A percentile compares a stretch with the other conserved stretches of the same genome.
These are phyloP conservation scores for Saturnia japonica DNA, from an alignment of 2,888 invertebrate species.

Conservation along the genomic window DNA sequence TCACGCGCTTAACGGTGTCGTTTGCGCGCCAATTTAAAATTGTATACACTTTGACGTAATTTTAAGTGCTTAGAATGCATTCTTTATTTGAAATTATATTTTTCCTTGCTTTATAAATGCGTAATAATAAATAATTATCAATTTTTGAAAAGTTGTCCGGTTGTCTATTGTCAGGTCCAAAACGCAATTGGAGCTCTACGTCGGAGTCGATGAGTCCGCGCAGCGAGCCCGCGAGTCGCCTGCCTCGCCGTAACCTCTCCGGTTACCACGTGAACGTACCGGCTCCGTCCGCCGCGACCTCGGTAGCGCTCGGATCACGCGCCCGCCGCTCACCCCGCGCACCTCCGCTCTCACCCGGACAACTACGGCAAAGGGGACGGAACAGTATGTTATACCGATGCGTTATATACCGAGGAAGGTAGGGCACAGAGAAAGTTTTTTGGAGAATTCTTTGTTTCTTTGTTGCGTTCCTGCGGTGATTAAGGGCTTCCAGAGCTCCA, in stretches of 20 bases:
- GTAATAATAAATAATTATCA: no score
- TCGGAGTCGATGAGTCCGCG: conserved; percentile 20
- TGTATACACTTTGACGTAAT: no score
- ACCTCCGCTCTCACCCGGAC: conserved; percentile 61
- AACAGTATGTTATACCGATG: neutral
- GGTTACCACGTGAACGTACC: conserved; percentile 25
- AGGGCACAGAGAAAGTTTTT: neutral
- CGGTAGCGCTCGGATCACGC: conserved; percentile 20
- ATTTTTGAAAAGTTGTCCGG: no score
- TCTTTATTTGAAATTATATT: no score
- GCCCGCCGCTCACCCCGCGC: conserved; percentile 19
- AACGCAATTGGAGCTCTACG: conserved; percentile 58
- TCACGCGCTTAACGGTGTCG: no score
- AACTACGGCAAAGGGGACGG: conserved; percentile 38
- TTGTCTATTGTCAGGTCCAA: conserved; percentile 40
- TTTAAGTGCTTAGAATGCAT: no score
- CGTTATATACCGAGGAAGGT: no score
- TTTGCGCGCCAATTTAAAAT: no score
- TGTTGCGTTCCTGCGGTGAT: no score
- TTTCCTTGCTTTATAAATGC: no score
- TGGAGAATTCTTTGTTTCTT: no score
- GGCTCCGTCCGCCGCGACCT: conserved; percentile 20
- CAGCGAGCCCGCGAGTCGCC: conserved; percentile 21
- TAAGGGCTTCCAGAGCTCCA: no score
- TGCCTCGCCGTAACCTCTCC: conserved; percentile 24